Evolutionary conservation across 2,888 invertebrate species (phyloP).

Genomic region (Apodemia mormo): DNA sequence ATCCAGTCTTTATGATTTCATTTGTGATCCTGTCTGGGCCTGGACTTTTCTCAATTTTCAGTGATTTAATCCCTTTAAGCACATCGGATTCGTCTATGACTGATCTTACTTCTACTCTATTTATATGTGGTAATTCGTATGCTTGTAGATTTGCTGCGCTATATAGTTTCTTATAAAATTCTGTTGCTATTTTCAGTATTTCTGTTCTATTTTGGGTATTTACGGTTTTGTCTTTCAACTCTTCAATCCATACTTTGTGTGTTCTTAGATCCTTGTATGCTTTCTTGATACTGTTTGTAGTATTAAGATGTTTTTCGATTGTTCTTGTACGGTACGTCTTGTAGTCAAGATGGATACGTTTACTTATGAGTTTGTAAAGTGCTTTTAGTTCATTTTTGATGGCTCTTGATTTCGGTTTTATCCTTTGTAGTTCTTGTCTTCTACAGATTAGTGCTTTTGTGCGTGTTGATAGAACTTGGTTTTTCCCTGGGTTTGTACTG

Average conservation of each 20-base stretch:
- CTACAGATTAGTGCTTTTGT: slow-evolving; percentile 22
- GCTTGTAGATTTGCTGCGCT: background rate
- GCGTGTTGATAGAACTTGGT: slow-evolving; percentile 14
- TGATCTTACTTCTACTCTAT: too few species aligned
- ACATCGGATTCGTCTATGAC: background rate
- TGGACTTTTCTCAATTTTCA: background rate
- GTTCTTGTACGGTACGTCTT: background rate
- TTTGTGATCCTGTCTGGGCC: background rate
- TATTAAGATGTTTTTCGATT: background rate
- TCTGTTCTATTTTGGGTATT: too few species aligned
- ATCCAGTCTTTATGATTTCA: background rate
- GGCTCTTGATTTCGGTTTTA: slow-evolving; percentile 28
- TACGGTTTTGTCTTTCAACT: background rate
- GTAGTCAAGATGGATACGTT: background rate
- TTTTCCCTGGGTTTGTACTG: background rate
- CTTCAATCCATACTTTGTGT: background rate
- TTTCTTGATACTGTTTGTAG: background rate
- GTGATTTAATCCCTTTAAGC: background rate
- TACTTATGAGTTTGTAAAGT: slow-evolving; percentile 27
- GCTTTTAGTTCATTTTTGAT: slow-evolving; percentile 30
- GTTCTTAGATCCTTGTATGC: background rate
- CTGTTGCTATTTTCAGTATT: background rate
- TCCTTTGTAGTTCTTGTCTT: slow-evolving; percentile 26
- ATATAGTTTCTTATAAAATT: background rate
- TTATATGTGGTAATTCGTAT: background rate